Evolutionary conservation across 2,888 invertebrate species (phyloP).

Genomic region (Agrochola macilenta): DNA sequence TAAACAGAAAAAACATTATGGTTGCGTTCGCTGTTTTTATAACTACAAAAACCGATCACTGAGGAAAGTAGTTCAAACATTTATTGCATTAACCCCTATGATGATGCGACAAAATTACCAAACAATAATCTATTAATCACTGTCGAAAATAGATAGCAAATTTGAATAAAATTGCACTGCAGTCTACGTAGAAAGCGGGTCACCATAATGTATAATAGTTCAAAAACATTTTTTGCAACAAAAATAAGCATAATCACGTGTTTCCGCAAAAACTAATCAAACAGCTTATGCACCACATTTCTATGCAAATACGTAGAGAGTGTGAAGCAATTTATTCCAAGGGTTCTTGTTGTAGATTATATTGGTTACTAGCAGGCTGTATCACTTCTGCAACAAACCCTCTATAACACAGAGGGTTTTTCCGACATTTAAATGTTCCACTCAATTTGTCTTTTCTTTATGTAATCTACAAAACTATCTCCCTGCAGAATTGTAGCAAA

Average conservation of each 20-base stretch:
- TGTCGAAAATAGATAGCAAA: constrained; percentile 57
- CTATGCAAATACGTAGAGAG: constrained; percentile 16
- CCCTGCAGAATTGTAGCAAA: background rate
- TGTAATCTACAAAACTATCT: background rate
- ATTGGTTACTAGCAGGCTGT: background rate
- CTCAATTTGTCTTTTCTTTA: background rate
- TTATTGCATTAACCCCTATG: constrained; percentile 37
- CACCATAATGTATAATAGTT: constrained; percentile 38
- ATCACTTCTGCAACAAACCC: background rate
- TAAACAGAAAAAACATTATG: too few species aligned
- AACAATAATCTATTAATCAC: constrained; percentile 52
- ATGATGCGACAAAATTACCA: constrained; percentile 22
- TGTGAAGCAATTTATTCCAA: constrained; percentile 12
- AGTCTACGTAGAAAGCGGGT: constrained; percentile 64
- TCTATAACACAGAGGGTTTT: background rate
- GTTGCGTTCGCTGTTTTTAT: background rate
- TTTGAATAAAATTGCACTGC: constrained; percentile 56
- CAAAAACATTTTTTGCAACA: constrained; percentile 49
- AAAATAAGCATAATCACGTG: constrained; percentile 35
- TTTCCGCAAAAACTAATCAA: constrained; percentile 16
- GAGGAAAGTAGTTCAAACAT: background rate
- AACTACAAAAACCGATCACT: background rate
- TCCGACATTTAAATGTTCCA: background rate
- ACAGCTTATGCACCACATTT: constrained; percentile 19
- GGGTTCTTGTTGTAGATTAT: constrained; percentile 1